These are phyloP conservation scores for Recurvirostra avosetta DNA, from an alignment of 2,113 vertebrate species.

Conservation along the genomic window DNA sequence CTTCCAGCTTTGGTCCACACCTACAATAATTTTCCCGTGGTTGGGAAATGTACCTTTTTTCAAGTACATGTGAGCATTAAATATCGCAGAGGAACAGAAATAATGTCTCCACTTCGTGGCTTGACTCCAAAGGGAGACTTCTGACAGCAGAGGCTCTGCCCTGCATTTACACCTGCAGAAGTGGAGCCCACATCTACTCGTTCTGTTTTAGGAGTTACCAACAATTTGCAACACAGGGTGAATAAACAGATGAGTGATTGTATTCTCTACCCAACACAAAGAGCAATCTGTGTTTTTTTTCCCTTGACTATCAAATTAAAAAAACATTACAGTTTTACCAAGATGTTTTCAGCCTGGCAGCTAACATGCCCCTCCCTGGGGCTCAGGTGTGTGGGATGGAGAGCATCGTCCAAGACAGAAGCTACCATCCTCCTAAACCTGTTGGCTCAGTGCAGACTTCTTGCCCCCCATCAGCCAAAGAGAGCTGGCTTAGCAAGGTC, in stretches of 20 bases:
- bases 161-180: background rate
- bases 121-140: background rate
- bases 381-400: fast-evolving
- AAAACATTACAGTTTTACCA: background rate
- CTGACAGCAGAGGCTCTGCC: background rate
- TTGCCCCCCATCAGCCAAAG: background rate
- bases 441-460: background rate
- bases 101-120: background rate
- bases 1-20: background rate
- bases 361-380: background rate
- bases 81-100: background rate
- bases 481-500: background rate
- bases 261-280: background rate
- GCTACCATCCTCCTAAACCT: background rate
- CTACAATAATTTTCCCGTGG: background rate
- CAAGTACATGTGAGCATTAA: background rate
- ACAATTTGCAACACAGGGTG: background rate
- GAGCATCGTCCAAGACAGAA: background rate
- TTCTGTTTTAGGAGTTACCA: background rate
- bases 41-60: background rate
- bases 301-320: background rate
- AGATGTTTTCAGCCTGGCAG: background rate
- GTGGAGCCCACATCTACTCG: fast-evolving
- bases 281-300: background rate
- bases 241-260: background rate